Evolutionary conservation across 2,888 invertebrate genomes (phyloP), one percentile per base, ranked within the genome.

Genomic region (Bugulina stolonifera): DNA sequence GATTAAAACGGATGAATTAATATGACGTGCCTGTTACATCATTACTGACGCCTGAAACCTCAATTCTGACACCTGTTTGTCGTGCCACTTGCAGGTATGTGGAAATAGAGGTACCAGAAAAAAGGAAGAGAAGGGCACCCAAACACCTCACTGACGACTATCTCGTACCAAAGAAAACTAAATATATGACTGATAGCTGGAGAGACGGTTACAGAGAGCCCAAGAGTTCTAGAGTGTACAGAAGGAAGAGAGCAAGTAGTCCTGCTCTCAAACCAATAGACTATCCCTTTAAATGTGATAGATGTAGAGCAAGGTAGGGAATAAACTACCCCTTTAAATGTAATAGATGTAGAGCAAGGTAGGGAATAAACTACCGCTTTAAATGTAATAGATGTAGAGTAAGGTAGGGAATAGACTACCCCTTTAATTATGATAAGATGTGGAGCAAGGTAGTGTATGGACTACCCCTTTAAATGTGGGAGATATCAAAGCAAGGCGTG

Each of bases 281-380:
- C 27, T 76, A 76, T 69, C 74, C 73, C 29, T 72, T 77, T 1
- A 75, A 75, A 58, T 79, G 79, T 75, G 69, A 73, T 10, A 27
- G 32, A 32, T 64, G 64, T 32, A 27, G 64, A 14, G 64, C 64
- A 18, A 64, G 64, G 64, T 64, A n/a, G 25, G 55, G 43, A 29
- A 5, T 64, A 3, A 32, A 32, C 27, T 76, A 76, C 69, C 74
- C 73, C 29, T 72, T 77, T 1, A 75, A 75, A 58, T 79, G 79
- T 75, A 69, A 73, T 10, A 27, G 32, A 32, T 64, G 64, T 32
- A 27, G 64, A 14, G 64, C 64, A 18, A 64, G 64, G 64, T 64
- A n/a, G 25, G 55, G 43, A 29, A 5, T 64, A 3, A 32, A 32
- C 27, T 76, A 76, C 69, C 74, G 73, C 29, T 72, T 77, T 1